phyloP scores from a whole-genome alignment of 2,888 invertebrate genomes.

The Cephus rjabovi region DNA sequence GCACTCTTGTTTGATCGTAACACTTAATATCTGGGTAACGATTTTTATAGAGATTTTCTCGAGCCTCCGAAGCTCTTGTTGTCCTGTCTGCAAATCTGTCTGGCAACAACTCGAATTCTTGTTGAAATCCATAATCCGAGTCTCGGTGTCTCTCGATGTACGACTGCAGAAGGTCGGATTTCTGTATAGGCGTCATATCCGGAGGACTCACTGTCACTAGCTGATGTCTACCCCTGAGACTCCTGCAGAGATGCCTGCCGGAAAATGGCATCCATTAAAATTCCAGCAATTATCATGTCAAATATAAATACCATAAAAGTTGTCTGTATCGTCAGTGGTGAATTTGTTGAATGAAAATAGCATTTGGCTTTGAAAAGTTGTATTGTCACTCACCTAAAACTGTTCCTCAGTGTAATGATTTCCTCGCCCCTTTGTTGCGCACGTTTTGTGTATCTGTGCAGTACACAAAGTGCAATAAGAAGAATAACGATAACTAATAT shows the following conservation, averaged over 20 bases:
- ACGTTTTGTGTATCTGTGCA: conserved; percentile 76
- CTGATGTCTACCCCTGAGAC: conserved; percentile 75
- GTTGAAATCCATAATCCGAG: conserved; percentile 90
- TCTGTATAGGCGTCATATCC: conserved; percentile 84
- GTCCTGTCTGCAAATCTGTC: conserved; percentile 89
- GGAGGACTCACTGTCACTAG: conserved; percentile 77
- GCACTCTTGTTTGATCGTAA: conserved; percentile 92
- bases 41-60: conserved; percentile 90
- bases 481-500: conserved; percentile 74
- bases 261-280: conserved; percentile 46
- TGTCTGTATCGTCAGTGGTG: neutral
- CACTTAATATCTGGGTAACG: conserved; percentile 93
- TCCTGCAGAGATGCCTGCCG: conserved; percentile 73
- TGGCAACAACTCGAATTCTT: conserved; percentile 90
- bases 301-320: neutral
- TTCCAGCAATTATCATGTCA: conserved; percentile 9
- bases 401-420: conserved; percentile 76
- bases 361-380: neutral
- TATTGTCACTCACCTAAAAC: conserved; percentile 70
- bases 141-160: conserved; percentile 87
- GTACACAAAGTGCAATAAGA: conserved; percentile 73
- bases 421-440: conserved; percentile 76
- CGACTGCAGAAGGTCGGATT: conserved; percentile 79
- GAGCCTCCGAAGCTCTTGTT: conserved; percentile 85
- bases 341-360: too few species aligned